Evolutionary conservation across 2,797 vertebrate species (phyloP), one percentile per base, ranked within the genome.

Genomic region (Neomorphus geoffroyi): DNA sequence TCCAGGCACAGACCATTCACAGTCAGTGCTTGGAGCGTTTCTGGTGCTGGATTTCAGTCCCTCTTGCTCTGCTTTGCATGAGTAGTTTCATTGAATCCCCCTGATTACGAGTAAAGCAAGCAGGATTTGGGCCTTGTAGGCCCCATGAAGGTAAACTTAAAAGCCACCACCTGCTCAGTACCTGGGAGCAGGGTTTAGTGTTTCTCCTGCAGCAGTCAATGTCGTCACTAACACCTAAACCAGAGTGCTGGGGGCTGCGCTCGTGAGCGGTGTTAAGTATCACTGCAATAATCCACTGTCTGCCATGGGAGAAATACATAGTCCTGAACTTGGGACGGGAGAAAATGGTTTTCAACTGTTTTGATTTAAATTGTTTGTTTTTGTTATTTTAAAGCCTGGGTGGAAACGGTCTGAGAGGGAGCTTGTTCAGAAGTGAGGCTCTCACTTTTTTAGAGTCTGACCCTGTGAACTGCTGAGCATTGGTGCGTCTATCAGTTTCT

Each of bases 311-410:
- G 91, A 91, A 93, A 92, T 60, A 57, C 7, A 6, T n/a, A 93
- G 74, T 67, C 50, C 30, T 67, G 73, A 71, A 84, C 73, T 77
- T 66, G 56, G 88, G 51, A 66, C 88, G 17, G 61, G 30, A 85
- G 73, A 95, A 97, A 95, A 96, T 91, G 80, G 43, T n/a, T 95
- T 96, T 96, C 94, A 96, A 82, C 90, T 92, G 94, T 37, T 94
- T 77, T 84, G 48, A 56, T 94, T 96, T 92, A 88, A 84, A 60
- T 70, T 50, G 70, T 93, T 93, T 96, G 82, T 53, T 95, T 96
- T 95, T 88, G 67, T 95, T 95, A 80, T 95, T 96, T 92, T 93
- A 95, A 92, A 91, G 87, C 73, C 71, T 11, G 37, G 28, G 51
- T 92, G 48, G 91, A 95, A 62, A 41, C 0, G 1, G 48, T 33